Evolutionary conservation across 1,140 invertebrate species (phyloP), one percentile per base, ranked within the genome.

Genomic region (Muscidifurax raptorellus): DNA sequence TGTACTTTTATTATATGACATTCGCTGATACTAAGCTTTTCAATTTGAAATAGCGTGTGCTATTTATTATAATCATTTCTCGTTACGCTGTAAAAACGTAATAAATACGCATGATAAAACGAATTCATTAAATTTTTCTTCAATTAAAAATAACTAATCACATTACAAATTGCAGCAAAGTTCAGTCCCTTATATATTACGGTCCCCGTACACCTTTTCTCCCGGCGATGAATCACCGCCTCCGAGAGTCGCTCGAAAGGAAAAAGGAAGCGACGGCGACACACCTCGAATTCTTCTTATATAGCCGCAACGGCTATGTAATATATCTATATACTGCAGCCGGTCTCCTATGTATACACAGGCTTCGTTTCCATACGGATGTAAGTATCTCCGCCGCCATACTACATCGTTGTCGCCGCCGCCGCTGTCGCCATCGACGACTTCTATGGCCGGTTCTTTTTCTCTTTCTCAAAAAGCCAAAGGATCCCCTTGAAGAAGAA

Each of bases 201-300:
- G 10, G 3, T 9, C 40, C 47, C 47, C 18, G 52, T n/a, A 18
- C 22, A n/a, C 52, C 52, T 59, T 52, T 10, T 52, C 47, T 52
- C 64, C 10, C 66, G 25, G 28, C 28, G 66, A 69, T 69, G 66
- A 69, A 69, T 69, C 66, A 69, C 66, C 66, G 27, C 25, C 28
- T 30, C 28, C 28, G 66, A 69, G 66, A 69, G 27, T 13, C 66
- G 32, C 28, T n/a, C 18, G 32, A 75, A 75, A 59, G 52, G 52
- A 59, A 59, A 59, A 59, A 59, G 52, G 52, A 59, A 59, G 52
- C 52, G 52, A 44, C 72, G 32, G 72, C 32, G 44, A 78, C 44
- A 78, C 72, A 27, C 72, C 72, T 74, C 30, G 71, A 74, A 74
- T 74, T 74, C 71, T 59, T 59, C 32, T 28, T 32, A 74, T 40